Evolutionary conservation across 2,113 vertebrate species (phyloP).

Genomic region (Hoplias malabaricus): DNA sequence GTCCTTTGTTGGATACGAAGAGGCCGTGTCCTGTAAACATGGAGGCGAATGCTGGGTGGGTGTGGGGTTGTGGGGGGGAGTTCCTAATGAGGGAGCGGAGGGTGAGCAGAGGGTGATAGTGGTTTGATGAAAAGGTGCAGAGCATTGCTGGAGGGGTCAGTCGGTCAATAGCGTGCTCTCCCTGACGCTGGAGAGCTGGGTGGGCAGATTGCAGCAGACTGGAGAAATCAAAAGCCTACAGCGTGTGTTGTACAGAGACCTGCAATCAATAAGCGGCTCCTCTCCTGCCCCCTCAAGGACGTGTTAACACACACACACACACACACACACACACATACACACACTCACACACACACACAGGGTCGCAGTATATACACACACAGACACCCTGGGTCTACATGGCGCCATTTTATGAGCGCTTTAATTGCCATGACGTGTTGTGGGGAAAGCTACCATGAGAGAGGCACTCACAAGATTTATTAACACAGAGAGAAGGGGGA

Average conservation of each 20-base stretch:
- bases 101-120: slow-evolving; percentile 9
- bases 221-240: slow-evolving; percentile 48
- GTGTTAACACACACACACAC: slow-evolving; percentile 40
- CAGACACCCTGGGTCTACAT: slow-evolving; percentile 40
- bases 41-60: too few relatives aligned
- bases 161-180: slow-evolving; percentile 19
- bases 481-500: slow-evolving; percentile 14
- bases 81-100: background rate
- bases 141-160: background rate
- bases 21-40: background rate
- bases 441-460: slow-evolving; percentile 30
- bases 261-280: slow-evolving; percentile 53
- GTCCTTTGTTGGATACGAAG: background rate
- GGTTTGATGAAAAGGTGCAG: slow-evolving; percentile 27
- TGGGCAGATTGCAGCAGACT: slow-evolving; percentile 26
- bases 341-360: slow-evolving; percentile 5
- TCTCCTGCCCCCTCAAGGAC: slow-evolving; percentile 54
- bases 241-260: slow-evolving; percentile 45
- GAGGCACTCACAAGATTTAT: slow-evolving; percentile 48
- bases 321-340: slow-evolving; percentile 26
- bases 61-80: too few relatives aligned
- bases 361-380: slow-evolving; percentile 20
- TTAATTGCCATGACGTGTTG: slow-evolving; percentile 54
- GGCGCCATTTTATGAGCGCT: slow-evolving; percentile 54
- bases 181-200: slow-evolving; percentile 13